These are phyloP conservation scores for Enoplolaimus lenunculus DNA, from an alignment of 2,888 invertebrate species.

Conservation along the genomic window DNA sequence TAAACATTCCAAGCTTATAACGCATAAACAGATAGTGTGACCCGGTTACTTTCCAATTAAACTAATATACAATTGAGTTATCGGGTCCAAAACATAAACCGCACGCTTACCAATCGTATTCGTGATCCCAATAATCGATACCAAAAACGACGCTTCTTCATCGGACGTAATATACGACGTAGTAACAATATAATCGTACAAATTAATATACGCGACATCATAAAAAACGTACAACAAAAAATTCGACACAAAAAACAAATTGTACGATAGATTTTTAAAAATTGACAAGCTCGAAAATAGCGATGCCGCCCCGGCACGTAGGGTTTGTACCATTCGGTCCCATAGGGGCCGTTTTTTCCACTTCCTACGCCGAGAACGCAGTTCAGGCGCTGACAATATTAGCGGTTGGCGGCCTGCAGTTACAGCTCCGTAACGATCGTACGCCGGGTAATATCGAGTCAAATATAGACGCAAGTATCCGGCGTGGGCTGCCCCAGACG, in stretches of 20 bases:
- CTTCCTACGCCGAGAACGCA: not conserved
- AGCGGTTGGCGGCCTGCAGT: too few relatives aligned
- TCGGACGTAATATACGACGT: conserved; percentile 54
- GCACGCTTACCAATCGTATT: conserved; percentile 82
- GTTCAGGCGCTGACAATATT: conserved; percentile 19
- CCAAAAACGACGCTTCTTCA: conserved; percentile 56
- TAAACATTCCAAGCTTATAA: too few relatives aligned
- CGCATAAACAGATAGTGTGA: too few relatives aligned
- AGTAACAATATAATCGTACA: conserved; percentile 71
- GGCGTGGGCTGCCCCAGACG: too few relatives aligned
- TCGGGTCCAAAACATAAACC: too few relatives aligned
- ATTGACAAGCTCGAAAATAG: conserved; percentile 63
- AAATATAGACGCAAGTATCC: too few relatives aligned
- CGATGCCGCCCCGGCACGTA: not conserved
- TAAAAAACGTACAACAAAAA: conserved; percentile 73
- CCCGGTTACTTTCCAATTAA: too few relatives aligned
- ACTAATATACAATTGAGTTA: too few relatives aligned
- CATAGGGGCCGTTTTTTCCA: conserved; percentile 7
- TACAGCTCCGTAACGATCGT: too few relatives aligned
- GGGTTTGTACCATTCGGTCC: not conserved
- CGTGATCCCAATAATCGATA: conserved; percentile 71
- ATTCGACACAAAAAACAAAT: conserved; percentile 64
- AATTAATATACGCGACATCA: conserved; percentile 84
- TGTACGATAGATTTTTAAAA: conserved; percentile 63
- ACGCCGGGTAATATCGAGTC: too few relatives aligned